These are phyloP conservation scores for Lagria hirta DNA, from an alignment of 2,888 invertebrate species.

Conservation along the genomic window DNA sequence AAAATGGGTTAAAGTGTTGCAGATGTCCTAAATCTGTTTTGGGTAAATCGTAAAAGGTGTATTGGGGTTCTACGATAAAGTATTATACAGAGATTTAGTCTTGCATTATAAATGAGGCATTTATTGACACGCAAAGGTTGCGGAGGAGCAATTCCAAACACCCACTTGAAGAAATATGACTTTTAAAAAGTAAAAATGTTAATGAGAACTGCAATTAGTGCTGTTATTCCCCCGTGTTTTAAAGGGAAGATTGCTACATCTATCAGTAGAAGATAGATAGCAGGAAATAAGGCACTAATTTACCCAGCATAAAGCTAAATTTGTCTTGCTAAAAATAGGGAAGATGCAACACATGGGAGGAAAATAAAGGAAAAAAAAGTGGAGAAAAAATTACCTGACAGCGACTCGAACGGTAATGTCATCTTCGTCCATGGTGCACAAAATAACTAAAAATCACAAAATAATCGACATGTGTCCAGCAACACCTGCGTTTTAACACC, in stretches of 20 bases:
- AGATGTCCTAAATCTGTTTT: too few species aligned
- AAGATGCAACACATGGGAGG: conserved; percentile 25
- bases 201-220: background rate
- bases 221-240: background rate
- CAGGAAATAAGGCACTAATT: conserved; percentile 31
- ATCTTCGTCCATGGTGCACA: conserved; percentile 60
- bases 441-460: conserved; percentile 33
- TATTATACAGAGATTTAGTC: too few species aligned
- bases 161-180: background rate
- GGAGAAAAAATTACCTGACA: conserved; percentile 58
- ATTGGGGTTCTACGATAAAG: too few species aligned
- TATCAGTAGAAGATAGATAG: conserved; percentile 20
- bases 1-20: too few species aligned
- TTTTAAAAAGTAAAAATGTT: background rate
- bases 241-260: conserved; percentile 5
- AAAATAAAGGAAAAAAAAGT: conserved; percentile 17
- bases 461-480: conserved; percentile 33
- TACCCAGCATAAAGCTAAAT: conserved; percentile 29
- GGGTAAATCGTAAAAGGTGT: too few species aligned
- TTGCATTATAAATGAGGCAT: conserved; percentile 14
- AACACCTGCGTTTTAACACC: conserved; percentile 42
- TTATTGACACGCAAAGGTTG: conserved; percentile 8
- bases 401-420: conserved; percentile 71
- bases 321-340: conserved; percentile 30
- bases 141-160: background rate